Evolutionary conservation across 2,113 vertebrate species (phyloP), one percentile per base, ranked within the genome.

Genomic region (Microtus richardsoni): DNA sequence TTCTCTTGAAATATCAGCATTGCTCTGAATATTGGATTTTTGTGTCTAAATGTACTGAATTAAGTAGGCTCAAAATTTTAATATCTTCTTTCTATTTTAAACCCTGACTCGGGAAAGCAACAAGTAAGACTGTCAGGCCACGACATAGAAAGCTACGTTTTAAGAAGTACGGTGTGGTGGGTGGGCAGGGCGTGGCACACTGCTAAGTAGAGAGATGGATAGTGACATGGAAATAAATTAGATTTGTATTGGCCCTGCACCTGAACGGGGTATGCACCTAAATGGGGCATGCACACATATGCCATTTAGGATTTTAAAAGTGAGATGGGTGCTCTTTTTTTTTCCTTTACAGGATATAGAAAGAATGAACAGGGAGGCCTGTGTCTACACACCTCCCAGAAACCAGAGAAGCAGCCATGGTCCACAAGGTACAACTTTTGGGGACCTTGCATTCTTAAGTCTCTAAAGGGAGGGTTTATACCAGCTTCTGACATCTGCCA

Each of bases 61-160:
- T 97, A 97, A 60, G 90, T 0, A 97, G 80, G 77, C 83, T 94
- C 75, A 79, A 94, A 84, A 82, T 91, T 96, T 97, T 97, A 97
- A 96, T 94, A 96, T 97, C n/a, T 96, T 88, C 47, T 90, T 96
- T 88, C 39, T 85, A 96, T 97, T 97, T 96, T 89, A 97, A 96
- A 89, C 44, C 22, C 54, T 91, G 91, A 77, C 83, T 96, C 70
- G 93, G 21, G 90, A 82, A 95, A 93, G 80, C 93, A 98, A 94
- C 70, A 96, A 96, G 77, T 64, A 97, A 97, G 71, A 91, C 86
- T 96, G 96, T 93, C 47, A 96, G 85, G 64, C 73, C 92, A 96
- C 70, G 84, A 52, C 71, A 93, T 93, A 83, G 95, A 96, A 96
- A 97, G 73, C 66, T 96, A 85, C 70, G 75, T 82, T 96, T 95